Percentiles rank a stretch among this genome's conserved stretches.
Evolutionary conservation across 1,140 invertebrate species (phyloP).

Genomic region (Lepidurus arcticus): DNA sequence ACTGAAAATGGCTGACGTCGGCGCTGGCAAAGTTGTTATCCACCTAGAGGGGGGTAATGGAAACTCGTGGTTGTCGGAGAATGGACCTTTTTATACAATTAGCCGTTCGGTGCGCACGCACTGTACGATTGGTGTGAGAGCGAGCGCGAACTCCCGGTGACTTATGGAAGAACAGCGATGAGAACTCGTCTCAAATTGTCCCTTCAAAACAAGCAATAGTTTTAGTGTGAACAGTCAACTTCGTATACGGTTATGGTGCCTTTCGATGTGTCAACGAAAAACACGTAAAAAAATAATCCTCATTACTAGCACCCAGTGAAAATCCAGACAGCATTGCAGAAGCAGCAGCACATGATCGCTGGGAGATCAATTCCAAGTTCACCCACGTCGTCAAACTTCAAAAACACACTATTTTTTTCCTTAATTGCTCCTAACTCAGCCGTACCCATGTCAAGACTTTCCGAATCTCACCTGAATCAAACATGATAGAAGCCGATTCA

Average conservation of each 20-base stretch:
- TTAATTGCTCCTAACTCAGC: not conserved
- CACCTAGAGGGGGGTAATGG: not conserved
- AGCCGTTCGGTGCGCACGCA: too few species aligned
- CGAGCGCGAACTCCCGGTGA: not conserved
- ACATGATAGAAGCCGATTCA: slow-evolving; percentile 8
- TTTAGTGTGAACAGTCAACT: slow-evolving; percentile 18
- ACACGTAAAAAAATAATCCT: slow-evolving; percentile 17
- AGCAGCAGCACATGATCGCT: not conserved
- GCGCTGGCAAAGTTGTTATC: not conserved
- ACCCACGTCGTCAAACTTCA: not conserved
- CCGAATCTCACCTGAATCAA: slow-evolving; percentile 18
- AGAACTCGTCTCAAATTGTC: slow-evolving; percentile 4
- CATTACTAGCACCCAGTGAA: slow-evolving; percentile 12
- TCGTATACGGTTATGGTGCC: slow-evolving; percentile 31
- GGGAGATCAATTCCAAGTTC: slow-evolving; percentile 7
- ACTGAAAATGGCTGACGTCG: not conserved
- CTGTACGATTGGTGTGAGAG: not conserved
- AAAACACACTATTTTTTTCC: not conserved
- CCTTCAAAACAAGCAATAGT: slow-evolving; percentile 19
- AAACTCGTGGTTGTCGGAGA: not conserved
- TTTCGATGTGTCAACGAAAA: slow-evolving; percentile 32
- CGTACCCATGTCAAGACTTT: not conserved
- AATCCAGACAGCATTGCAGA: not conserved
- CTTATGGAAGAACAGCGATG: not conserved
- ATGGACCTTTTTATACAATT: too few species aligned